Evolutionary conservation across 1,140 invertebrate species (phyloP), one percentile per base, ranked within the genome.

Genomic region (Pentalonia nigronervosa): DNA sequence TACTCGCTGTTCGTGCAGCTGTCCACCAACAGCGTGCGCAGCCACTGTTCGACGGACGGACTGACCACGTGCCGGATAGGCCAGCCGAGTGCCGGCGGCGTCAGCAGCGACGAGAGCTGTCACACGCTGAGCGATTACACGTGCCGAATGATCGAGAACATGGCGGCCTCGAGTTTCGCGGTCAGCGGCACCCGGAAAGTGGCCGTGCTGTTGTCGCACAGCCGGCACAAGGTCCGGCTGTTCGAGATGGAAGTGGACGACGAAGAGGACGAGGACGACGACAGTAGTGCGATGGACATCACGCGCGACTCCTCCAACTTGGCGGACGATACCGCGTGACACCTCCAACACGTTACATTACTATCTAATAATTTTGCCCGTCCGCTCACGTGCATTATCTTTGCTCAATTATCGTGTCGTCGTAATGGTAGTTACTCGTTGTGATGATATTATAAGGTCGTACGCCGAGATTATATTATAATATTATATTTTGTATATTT

Each of bases 191-290:
- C 97, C 23, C 96, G 98, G 76, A 98, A 98, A 96, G 98, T 99
- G 45, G 97, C 98, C 21, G 97, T 98, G 86, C 96, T 99, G 93
- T 95, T 99, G 23, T 97, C 97, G 34, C 97, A 97, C 94, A 98
- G 96, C 94, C 96, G 96, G 94, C 96, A 97, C 92, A 98, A 98
- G 95, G 97, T 99, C 83, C 96, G 97, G 94, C 96, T 99, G 60
- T 98, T 98, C 94, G 98, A 99, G 95, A 99, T 98, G 97, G 98
- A 99, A 96, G 97, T 97, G 1, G 98, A 98, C 94, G 97, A 98
- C 94, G 98, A 98, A 53, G 97, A 98, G 90, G 97, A 97, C 60
- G 97, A 97, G 83, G 97, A 96, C 7, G 94, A 94, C 1, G 67
- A 90, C 23, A 91, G 76, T 17, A 91, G 76, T 17, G 91, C 56